phyloP scores from a whole-genome alignment of 2,113 vertebrate genomes.

The Phyllostomus discolor region DNA sequence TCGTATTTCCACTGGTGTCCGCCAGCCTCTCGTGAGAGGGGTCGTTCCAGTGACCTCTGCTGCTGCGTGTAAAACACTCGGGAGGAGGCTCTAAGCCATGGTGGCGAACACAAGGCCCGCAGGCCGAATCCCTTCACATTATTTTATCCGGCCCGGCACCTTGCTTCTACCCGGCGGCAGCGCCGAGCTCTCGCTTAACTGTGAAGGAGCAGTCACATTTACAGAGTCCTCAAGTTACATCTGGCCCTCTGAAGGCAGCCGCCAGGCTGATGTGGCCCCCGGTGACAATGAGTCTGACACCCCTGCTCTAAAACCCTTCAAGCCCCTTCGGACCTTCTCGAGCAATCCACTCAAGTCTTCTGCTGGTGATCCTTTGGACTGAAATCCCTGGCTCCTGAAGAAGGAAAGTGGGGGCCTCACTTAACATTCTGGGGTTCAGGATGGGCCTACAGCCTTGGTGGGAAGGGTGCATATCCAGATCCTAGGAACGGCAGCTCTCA shows the following conservation, averaged over 20 bases:
- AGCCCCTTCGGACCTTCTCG: not conserved
- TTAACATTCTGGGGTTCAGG: not conserved
- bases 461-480: not conserved
- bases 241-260: too few relatives aligned
- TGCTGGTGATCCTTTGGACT: not conserved
- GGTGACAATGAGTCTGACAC: too few relatives aligned
- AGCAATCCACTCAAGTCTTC: not conserved
- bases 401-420: not conserved
- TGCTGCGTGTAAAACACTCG: not conserved
- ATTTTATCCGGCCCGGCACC: too few relatives aligned
- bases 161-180: too few relatives aligned
- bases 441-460: not conserved
- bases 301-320: not conserved
- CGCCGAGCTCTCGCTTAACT: too few relatives aligned
- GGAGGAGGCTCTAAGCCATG: not conserved
- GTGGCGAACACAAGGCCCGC: too few relatives aligned
- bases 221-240: too few relatives aligned
- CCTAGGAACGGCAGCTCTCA: not conserved
- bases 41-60: not conserved
- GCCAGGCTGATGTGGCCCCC: too few relatives aligned
- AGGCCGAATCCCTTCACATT: too few relatives aligned
- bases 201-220: too few relatives aligned
- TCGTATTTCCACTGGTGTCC: not conserved
- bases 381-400: not conserved
- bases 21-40: not conserved